Evolutionary conservation across 2,888 invertebrate genomes (phyloP), one percentile per base, ranked within the genome.

Genomic region (Mesorhabditis belari): DNA sequence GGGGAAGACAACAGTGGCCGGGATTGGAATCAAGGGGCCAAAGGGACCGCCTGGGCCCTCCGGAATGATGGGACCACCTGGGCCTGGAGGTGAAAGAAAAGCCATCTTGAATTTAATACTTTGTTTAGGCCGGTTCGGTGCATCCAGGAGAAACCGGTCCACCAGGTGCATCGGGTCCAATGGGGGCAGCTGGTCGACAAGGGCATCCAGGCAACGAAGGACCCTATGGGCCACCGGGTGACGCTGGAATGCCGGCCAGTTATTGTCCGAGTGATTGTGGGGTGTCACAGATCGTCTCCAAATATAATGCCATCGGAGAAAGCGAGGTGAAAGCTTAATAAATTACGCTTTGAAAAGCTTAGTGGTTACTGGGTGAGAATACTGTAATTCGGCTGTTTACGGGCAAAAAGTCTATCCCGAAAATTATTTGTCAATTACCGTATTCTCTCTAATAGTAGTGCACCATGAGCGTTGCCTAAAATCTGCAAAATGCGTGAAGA

Each of bases 231-330:
- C 72, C 76, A 49, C 76, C 76, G 44, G 79, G 79, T 66, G 77
- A 79, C 50, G 75, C 79, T 55, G 75, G 76, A 56, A 69, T 69
- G 66, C 77, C 77, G 23, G 70, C 75, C 9, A 66, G 73, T 3
- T 77, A 77, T 58, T 77, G 77, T 50, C 75, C 77, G 23, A 71
- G 74, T 23, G 77, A 77, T 57, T 77, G 77, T 52, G 77, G 77
- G 29, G 76, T 77, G 6, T 70, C 71, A 21, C 74, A 77, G 26
- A 77, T 77, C 49, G 65, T 77, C 56, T 71, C 76, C 24, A 67
- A 67, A n/a, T n/a, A n/a, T 35, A 9, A n/a, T 35, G 44, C 44
- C 44, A n/a, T 35, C 44, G 44, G 44, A 35, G 44, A 35, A 35
- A 35, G 44, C 2, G 12, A 35, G n/a, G 44, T 35, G 44, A 35